phyloP scores from a whole-genome alignment of 2,888 invertebrate species.

The Athalia rosae region DNA sequence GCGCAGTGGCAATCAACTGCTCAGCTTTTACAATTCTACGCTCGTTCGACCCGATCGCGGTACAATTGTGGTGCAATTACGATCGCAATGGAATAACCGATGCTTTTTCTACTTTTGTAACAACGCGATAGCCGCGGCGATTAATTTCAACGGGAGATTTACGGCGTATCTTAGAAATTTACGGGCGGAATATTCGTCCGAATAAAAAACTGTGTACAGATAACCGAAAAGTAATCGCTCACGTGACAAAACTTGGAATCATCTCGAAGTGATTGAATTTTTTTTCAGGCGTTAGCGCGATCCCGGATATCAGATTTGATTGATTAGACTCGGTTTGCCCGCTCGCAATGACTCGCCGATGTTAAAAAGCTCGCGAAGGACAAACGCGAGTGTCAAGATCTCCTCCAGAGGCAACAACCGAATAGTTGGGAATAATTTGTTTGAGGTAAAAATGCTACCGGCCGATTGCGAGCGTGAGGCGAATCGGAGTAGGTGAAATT shows the following conservation, averaged over 20 bases:
- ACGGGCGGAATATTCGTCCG: too few relatives aligned
- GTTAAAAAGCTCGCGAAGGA: too few relatives aligned
- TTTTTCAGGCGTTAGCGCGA: too few relatives aligned
- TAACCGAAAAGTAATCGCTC: too few relatives aligned
- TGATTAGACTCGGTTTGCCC: too few relatives aligned
- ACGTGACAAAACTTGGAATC: too few relatives aligned
- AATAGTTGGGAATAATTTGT: neutral
- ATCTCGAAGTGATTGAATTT: too few relatives aligned
- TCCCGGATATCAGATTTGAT: too few relatives aligned
- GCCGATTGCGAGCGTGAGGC: neutral
- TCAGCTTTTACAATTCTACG: neutral
- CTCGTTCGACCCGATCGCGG: neutral
- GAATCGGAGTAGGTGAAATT: neutral
- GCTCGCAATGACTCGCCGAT: too few relatives aligned
- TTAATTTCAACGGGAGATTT: constrained; percentile 19
- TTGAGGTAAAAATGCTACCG: neutral
- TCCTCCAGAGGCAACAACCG: neutral
- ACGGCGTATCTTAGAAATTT: neutral
- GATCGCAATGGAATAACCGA: neutral
- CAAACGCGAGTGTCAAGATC: neutral
- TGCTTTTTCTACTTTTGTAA: neutral
- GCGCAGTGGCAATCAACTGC: neutral
- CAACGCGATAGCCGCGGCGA: neutral
- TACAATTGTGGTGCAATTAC: neutral
- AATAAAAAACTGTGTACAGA: too few relatives aligned